Evolutionary conservation across 2,888 invertebrate genomes (phyloP).

Genomic region (Stegana nigrithorax): DNA sequence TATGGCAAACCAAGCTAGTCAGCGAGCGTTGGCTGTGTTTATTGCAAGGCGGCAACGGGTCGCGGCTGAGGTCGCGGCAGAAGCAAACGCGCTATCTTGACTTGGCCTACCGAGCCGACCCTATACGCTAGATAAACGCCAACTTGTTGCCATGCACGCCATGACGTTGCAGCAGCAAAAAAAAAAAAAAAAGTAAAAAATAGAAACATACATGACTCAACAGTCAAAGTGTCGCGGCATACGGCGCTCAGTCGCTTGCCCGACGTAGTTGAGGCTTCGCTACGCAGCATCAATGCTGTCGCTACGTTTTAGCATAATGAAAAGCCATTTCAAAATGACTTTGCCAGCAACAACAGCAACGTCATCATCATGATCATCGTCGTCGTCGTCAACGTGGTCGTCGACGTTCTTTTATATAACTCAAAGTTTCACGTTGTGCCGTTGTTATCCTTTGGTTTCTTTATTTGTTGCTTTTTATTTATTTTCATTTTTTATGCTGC

Average conservation of each 20-base stretch:
- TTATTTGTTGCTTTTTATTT: not conserved
- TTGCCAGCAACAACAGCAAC: too few species aligned
- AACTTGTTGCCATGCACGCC: constrained; percentile 47
- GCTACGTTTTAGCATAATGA: constrained; percentile 46
- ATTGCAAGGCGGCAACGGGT: too few species aligned
- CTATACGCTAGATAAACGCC: constrained; percentile 24
- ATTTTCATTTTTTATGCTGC: constrained; percentile 3
- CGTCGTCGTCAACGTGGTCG: not conserved
- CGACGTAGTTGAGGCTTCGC: not conserved
- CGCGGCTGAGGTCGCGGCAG: not conserved
- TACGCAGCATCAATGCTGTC: not conserved
- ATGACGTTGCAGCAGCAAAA: constrained; percentile 11
- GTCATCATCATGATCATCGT: too few species aligned
- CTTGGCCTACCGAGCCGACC: not conserved
- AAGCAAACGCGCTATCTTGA: too few species aligned
- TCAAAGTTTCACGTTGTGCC: too few species aligned
- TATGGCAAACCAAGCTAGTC: too few species aligned
- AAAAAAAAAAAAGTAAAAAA: not conserved
- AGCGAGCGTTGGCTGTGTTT: too few species aligned
- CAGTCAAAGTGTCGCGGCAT: not conserved
- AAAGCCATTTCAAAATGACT: constrained; percentile 56
- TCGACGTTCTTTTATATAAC: too few species aligned
- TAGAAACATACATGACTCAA: too few species aligned
- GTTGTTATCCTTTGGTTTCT: constrained; percentile 6
- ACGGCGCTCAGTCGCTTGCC: not conserved